Conservation (phyloP, 2,797 vertebrate genomes). For the Pagetopsis macropterus region DNA sequence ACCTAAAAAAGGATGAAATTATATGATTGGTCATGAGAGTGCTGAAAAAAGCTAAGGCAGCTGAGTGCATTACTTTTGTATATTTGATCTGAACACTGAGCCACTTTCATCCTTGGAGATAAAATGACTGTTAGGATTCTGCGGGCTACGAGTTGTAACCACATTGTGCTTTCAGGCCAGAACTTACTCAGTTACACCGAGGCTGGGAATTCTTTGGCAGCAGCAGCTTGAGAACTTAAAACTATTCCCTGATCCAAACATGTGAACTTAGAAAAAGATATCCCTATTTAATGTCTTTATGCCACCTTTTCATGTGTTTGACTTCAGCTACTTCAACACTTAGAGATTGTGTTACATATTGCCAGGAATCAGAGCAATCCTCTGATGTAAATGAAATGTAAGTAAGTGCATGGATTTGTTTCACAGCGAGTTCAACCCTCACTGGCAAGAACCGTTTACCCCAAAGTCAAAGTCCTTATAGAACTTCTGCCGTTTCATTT, state of each 20-base stretch:
- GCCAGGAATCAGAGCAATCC: slow-evolving; percentile 6
- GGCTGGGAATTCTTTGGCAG: slow-evolving; percentile 26
- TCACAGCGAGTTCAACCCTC: slow-evolving; percentile 26
- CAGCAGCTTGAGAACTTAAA: slow-evolving; percentile 30
- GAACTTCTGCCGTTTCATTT: not conserved
- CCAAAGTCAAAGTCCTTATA: not conserved
- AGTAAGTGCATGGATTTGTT: not conserved
- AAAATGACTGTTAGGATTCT: slow-evolving; percentile 25
- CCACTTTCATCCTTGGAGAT: not conserved
- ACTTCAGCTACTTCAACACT: slow-evolving; percentile 2
- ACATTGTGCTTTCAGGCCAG: slow-evolving; percentile 25
- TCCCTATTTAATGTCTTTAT: not conserved
- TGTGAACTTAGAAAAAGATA: slow-evolving; percentile 6
- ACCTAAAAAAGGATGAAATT: too few species aligned
- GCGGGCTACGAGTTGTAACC: slow-evolving; percentile 21
- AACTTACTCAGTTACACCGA: slow-evolving; percentile 31
- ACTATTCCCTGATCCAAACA: slow-evolving; percentile 13
- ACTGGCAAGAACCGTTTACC: not conserved
- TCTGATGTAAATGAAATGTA: not conserved
- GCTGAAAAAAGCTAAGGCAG: too few species aligned
- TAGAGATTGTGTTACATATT: slow-evolving; percentile 16
- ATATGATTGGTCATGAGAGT: too few species aligned
- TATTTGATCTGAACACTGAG: slow-evolving; percentile 28
- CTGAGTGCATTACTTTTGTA: slow-evolving; percentile 8
- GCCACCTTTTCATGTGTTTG: slow-evolving; percentile 14